These are phyloP conservation scores for Strigamia crassipes DNA, from an alignment of 2,888 invertebrate genomes.

Conservation along the genomic window DNA sequence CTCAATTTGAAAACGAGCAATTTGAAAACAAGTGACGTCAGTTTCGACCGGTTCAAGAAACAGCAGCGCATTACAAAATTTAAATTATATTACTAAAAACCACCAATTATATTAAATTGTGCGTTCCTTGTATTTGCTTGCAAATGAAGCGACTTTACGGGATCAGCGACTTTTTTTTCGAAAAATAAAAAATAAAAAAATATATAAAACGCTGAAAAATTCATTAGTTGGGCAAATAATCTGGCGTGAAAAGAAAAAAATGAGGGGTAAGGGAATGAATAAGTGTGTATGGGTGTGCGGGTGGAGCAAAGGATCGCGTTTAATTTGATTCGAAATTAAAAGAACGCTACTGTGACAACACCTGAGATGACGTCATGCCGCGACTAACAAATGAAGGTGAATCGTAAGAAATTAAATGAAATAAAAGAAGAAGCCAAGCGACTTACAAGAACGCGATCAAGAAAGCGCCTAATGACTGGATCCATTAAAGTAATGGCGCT, in stretches of 20 bases:
- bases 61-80: not conserved
- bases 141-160: not conserved
- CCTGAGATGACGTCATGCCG: conserved; percentile 13
- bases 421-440: not conserved
- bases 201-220: conserved; percentile 28
- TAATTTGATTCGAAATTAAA: conserved; percentile 28
- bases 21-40: too few species aligned
- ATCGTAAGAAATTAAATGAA: conserved; percentile 38
- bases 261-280: not conserved
- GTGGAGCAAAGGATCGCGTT: not conserved
- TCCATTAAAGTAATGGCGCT: conserved; percentile 46
- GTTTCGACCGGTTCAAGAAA: conserved; percentile 1
- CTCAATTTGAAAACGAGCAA: too few species aligned
- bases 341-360: conserved; percentile 24
- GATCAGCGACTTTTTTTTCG: not conserved
- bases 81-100: not conserved
- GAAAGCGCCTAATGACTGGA: conserved; percentile 44
- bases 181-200: not conserved
- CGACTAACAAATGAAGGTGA: conserved; percentile 39
- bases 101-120: conserved; percentile 15
- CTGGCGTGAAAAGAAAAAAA: not conserved
- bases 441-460: conserved; percentile 42
- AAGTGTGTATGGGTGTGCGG: not conserved
- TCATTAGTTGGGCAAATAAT: conserved; percentile 40
- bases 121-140: not conserved